Evolutionary conservation across 2,113 vertebrate species (phyloP).

Genomic region (Ancistrus triradiatus): DNA sequence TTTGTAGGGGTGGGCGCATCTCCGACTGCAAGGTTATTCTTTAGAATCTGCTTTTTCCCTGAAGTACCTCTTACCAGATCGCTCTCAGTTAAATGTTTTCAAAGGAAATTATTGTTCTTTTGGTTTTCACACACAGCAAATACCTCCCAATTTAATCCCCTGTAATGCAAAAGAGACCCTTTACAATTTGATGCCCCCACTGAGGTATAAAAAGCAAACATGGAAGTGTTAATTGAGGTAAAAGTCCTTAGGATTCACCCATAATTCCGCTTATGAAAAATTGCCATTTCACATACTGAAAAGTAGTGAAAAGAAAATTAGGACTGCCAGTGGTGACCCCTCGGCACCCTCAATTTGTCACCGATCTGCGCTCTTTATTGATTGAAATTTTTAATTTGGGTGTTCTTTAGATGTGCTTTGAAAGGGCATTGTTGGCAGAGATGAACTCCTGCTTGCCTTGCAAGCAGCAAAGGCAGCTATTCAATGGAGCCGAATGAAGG

Average conservation of each 20-base stretch:
- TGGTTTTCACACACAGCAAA: constrained; percentile 63
- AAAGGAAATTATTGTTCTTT: constrained; percentile 78
- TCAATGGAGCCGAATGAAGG: constrained; percentile 71
- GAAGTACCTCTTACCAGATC: constrained; percentile 74
- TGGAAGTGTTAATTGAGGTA: constrained; percentile 71
- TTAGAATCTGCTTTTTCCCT: constrained; percentile 75
- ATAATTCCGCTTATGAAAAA: constrained; percentile 73
- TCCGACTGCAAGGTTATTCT: constrained; percentile 69
- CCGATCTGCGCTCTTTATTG: constrained; percentile 82
- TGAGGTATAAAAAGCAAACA: constrained; percentile 52
- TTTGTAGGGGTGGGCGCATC: constrained; percentile 32
- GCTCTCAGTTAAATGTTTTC: constrained; percentile 77
- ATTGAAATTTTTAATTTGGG: constrained; percentile 94
- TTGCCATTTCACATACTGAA: constrained; percentile 64
- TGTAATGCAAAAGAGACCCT: constrained; percentile 45
- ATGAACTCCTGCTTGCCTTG: constrained; percentile 77
- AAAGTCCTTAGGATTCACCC: constrained; percentile 71
- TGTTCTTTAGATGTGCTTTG: constrained; percentile 78
- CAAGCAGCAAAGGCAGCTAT: constrained; percentile 72
- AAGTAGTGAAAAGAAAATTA: constrained; percentile 59
- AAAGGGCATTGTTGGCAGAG: constrained; percentile 74
- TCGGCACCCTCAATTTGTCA: constrained; percentile 81
- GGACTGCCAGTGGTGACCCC: constrained; percentile 58
- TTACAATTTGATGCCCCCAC: constrained; percentile 41
- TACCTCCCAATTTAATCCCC: constrained; percentile 57